Base-by-base conservation (phyloP, 2,888 invertebrate species). In the Drosophila aldrichi region DNA sequence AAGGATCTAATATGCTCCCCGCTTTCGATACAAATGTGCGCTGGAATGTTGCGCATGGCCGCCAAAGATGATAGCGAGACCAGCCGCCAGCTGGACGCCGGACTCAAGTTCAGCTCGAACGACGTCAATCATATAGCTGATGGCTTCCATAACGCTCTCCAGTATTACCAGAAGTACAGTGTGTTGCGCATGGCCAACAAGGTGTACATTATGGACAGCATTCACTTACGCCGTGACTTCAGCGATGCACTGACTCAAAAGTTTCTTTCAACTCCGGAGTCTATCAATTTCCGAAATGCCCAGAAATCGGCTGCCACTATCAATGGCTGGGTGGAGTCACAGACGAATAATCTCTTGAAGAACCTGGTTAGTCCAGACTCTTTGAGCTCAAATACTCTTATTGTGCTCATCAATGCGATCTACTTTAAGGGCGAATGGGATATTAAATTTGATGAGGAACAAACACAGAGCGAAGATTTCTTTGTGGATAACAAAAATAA, bases 341-440 rank as follows among this genome's bases (percentile, higher is more conserved):
- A 96, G 90, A 98, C 98, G 0, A 95, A 96, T 51, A 92, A 95
- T 4, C 96, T 96, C 90, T 98, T 98, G 70, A 95, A 95, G 81
- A 94, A 97, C 81, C 93, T 98, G 8, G 93, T 98, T 43, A 89
- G 93, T 0, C 29, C 94, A 2, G 95, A 93, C 69, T 93, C 93
- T 88, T 85, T 97, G 1, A 82, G 92, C 83, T 22, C 62, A 0
- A 79, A 92, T 2, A 96, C 96, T 9, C 93, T 95, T 34, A 90
- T 97, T 70, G 95, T 97, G 6, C 94, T 97, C 2, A 94, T 96
- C 4, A 97, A 97, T 90, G 97, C 97, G 3, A 94, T 97, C 32
- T 96, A 97, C 91, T 97, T 97, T 93, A 97, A 97, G 93, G 96
- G 96, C 16, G 93, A 94, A 32, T 97, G 97, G 97, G 92, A 93